Percentiles rank a stretch among this genome's conserved stretches.
These are phyloP conservation scores for Nannospalax galili DNA, from an alignment of 2,113 vertebrate genomes.

Conservation along the genomic window DNA sequence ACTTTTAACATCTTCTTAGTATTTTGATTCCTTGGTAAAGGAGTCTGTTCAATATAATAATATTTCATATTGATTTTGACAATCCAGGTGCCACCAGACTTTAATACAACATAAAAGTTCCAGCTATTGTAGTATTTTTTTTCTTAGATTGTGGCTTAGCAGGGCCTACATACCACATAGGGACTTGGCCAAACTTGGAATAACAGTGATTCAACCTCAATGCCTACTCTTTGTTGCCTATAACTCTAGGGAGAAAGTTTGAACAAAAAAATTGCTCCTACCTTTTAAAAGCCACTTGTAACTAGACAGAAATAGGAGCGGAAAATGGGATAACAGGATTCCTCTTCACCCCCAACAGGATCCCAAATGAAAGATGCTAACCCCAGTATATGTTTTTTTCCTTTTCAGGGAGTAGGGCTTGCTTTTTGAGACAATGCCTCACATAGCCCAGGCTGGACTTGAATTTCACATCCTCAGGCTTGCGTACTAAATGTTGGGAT, in stretches of 20 bases:
- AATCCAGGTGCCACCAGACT: neutral
- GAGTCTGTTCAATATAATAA: conserved; percentile 11
- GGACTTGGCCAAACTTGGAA: neutral
- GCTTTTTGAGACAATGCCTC: neutral
- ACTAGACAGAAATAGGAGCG: neutral
- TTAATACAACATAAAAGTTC: neutral
- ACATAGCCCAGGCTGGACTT: neutral
- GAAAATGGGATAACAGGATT: neutral
- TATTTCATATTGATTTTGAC: neutral
- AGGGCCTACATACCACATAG: neutral
- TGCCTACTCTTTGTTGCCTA: neutral
- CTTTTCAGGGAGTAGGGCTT: neutral
- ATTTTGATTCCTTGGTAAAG: conserved; percentile 26
- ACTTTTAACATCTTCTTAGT: neutral
- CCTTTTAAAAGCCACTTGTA: neutral
- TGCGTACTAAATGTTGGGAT: neutral
- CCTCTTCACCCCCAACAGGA: neutral
- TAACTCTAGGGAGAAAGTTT: neutral
- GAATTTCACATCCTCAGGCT: neutral
- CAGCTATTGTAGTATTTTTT: neutral
- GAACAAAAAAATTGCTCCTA: neutral
- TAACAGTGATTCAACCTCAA: neutral
- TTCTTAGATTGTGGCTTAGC: neutral
- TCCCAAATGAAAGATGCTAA: neutral
- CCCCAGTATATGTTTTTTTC: neutral